phyloP scores from a whole-genome alignment of 2,797 vertebrate species.

The Etheostoma nigrum region DNA sequence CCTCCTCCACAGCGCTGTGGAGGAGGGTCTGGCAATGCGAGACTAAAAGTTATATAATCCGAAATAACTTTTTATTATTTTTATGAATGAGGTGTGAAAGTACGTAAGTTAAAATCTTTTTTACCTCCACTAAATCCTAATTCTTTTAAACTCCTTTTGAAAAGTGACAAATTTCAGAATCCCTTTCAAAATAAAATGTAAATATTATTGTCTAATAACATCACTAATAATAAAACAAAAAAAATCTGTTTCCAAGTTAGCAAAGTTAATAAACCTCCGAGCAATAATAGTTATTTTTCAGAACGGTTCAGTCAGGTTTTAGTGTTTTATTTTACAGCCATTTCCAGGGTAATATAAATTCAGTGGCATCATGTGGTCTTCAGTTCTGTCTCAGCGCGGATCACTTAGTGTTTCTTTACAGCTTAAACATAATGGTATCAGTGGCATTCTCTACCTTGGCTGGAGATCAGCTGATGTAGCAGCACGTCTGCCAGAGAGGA shows the following conservation, averaged over 20 bases:
- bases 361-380: conserved; percentile 9
- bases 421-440: conserved; percentile 27
- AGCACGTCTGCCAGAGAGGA: conserved; percentile 20
- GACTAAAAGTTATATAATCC: too few relatives aligned
- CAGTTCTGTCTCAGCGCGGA: neutral
- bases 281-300: neutral
- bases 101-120: too few relatives aligned
- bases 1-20: too few relatives aligned
- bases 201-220: neutral
- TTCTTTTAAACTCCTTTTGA: neutral
- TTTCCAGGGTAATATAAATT: conserved; percentile 14
- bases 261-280: neutral
- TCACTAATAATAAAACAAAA: neutral
- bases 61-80: too few relatives aligned
- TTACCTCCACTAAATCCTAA: neutral
- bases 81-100: too few relatives aligned
- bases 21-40: too few relatives aligned
- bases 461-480: conserved; percentile 36
- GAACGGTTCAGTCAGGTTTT: too few relatives aligned
- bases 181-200: neutral
- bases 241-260: neutral
- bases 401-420: conserved; percentile 29
- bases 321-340: neutral
- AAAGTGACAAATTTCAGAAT: neutral
- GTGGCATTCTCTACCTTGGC: conserved; percentile 32